Evolutionary conservation across 2,888 invertebrate genomes (phyloP), one percentile per base, ranked within the genome.

Genomic region (Mythimna pallens): DNA sequence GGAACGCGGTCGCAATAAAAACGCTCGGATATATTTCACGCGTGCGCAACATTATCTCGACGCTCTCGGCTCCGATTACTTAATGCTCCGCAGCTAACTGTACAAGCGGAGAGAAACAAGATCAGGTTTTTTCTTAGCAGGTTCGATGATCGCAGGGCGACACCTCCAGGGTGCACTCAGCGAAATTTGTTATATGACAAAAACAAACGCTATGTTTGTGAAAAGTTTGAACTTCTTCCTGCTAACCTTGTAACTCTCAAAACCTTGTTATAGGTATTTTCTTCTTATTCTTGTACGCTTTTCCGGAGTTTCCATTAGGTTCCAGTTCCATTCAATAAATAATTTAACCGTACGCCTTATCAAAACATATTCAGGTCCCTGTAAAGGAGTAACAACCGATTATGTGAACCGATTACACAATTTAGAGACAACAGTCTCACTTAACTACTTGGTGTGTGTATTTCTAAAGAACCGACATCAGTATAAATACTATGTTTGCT

Each of bases 11-110:
- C 94, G 94, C 93, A 93, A 94, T 93, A 95, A 93, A 92, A 96
- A 95, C 93, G 92, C 92, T 94, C 93, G 93, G 94, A 95, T 96
- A 95, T 95, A 95, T 95, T 95, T 95, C 95, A 96, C 95, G 94
- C 95, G 95, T 95, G 94, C 94, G 95, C 95, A 95, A 95, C 94
- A 94, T 95, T 95, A 95, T 94, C 94, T 94, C 93, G 93, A 88
- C 92, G 92, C 93, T 93, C 94, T 93, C 94, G 92, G 92, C 92
- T 96, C 94, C 91, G 94, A 95, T 96, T 95, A 96, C 96, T 95
- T 96, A 96, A 96, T 94, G 95, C 93, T 91, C 86, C 90, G 89
- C 91, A 90, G 89, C 92, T 95, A 96, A 96, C 96, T 95, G 96
- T 96, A 96, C 93, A 90, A 90, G 92, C 89, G 89, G 91, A 90